Evolutionary conservation across 2,113 vertebrate species (phyloP).

Genomic region (Phyllostomus discolor): DNA sequence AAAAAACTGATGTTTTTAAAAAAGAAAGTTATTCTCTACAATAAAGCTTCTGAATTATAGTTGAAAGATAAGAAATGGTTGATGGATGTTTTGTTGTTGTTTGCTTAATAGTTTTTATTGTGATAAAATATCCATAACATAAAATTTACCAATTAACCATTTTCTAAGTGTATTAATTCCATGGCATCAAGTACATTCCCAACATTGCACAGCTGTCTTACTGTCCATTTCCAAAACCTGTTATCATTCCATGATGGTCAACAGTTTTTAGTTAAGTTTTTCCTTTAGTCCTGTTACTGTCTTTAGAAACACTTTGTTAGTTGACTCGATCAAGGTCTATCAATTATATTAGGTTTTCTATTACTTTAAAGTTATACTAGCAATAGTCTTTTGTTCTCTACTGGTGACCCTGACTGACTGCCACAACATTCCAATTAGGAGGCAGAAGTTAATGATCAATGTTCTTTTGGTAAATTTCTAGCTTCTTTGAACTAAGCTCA

Average conservation of each 20-base stretch:
- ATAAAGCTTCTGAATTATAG: not conserved
- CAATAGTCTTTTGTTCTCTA: conserved; percentile 1
- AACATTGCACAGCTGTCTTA: not conserved
- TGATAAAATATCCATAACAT: not conserved
- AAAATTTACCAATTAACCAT: not conserved
- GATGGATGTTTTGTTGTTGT: not conserved
- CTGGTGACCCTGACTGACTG: not conserved
- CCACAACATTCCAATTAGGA: conserved; percentile 1
- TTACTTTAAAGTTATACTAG: not conserved
- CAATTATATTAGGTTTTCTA: not conserved
- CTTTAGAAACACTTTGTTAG: not conserved
- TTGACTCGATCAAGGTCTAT: not conserved
- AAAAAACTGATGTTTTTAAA: not conserved
- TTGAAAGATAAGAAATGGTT: not conserved
- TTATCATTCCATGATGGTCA: not conserved
- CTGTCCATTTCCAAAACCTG: not conserved
- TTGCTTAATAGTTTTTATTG: not conserved
- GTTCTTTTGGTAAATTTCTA: not conserved
- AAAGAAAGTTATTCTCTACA: not conserved
- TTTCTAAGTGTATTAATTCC: not conserved
- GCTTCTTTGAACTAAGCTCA: conserved; percentile 25
- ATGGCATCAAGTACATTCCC: not conserved
- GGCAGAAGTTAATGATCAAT: not conserved
- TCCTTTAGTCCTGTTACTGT: not conserved
- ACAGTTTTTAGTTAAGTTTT: not conserved